Evolutionary conservation across 2,113 vertebrate species (phyloP).

Genomic region (Ptilonorhynchus violaceus): DNA sequence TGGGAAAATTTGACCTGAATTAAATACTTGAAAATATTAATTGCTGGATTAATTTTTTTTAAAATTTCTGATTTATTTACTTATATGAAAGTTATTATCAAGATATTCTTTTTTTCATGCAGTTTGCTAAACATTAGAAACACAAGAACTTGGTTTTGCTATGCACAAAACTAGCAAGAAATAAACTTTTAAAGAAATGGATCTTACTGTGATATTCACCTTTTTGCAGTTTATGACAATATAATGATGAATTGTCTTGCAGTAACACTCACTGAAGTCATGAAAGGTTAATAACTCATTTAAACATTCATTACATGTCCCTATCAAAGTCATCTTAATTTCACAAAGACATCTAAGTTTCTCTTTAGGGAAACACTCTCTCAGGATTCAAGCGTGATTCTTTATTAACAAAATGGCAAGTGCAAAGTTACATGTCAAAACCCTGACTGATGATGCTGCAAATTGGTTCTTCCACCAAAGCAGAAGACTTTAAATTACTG

Average conservation of each 20-base stretch:
- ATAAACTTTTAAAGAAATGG: conserved; percentile 45
- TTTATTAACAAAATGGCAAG: conserved; percentile 67
- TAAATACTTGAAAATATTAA: not conserved
- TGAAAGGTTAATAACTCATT: conserved; percentile 67
- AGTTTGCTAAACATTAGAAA: not conserved
- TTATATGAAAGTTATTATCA: not conserved
- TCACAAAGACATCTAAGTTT: conserved; percentile 57
- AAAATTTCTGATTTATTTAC: not conserved
- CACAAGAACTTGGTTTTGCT: not conserved
- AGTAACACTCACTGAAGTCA: conserved; percentile 28
- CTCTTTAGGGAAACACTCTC: conserved; percentile 64
- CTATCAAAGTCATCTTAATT: conserved; percentile 67
- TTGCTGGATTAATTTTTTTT: not conserved
- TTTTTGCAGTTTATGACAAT: conserved; percentile 11
- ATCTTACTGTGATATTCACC: conserved; percentile 42
- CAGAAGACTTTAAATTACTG: conserved; percentile 58
- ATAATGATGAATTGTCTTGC: conserved; percentile 24
- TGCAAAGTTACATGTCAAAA: conserved; percentile 56
- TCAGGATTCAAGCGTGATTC: conserved; percentile 41
- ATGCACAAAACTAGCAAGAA: not conserved
- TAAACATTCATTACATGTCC: conserved; percentile 62
- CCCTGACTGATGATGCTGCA: conserved; percentile 62
- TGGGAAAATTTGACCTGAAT: not conserved
- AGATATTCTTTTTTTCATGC: not conserved
- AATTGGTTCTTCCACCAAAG: conserved; percentile 54